Evolutionary conservation across 2,113 vertebrate species (phyloP).

Genomic region (Psettodes erumei): DNA sequence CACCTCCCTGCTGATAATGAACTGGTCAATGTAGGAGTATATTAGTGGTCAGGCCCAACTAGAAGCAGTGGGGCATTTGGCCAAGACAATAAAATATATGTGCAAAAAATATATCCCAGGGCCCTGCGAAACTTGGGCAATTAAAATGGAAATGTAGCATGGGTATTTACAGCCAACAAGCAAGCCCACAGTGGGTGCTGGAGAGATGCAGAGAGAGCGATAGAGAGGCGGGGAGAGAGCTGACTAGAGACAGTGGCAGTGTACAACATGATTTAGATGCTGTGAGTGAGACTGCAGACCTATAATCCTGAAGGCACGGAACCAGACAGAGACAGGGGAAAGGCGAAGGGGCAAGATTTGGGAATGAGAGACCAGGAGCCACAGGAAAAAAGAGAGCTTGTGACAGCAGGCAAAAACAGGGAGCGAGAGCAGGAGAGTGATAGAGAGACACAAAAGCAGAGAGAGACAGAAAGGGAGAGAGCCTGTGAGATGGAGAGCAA

Average conservation of each 20-base stretch:
- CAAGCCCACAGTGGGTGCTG: conserved; percentile 57
- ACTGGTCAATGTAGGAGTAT: conserved; percentile 67
- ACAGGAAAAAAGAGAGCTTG: conserved; percentile 39
- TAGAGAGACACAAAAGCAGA: conserved; percentile 49
- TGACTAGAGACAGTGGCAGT: conserved; percentile 69
- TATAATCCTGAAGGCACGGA: conserved; percentile 70
- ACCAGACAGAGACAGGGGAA: conserved; percentile 53
- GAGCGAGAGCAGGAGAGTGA: conserved; percentile 48
- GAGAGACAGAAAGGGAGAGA: conserved; percentile 46
- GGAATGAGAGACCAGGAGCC: conserved; percentile 40
- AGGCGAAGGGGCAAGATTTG: conserved; percentile 54
- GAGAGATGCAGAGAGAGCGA: conserved; percentile 37
- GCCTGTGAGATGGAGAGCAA: conserved; percentile 53
- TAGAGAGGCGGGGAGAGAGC: conserved; percentile 4
- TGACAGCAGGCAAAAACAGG: conserved; percentile 48
- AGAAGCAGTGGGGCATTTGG: conserved; percentile 47
- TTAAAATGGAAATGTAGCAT: conserved; percentile 76
- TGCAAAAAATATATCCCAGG: conserved; percentile 68
- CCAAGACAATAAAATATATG: conserved; percentile 75
- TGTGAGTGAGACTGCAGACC: conserved; percentile 70
- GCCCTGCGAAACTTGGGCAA: conserved; percentile 60
- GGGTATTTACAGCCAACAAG: conserved; percentile 63
- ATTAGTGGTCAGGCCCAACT: conserved; percentile 66
- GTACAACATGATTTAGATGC: conserved; percentile 76
- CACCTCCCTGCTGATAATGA: conserved; percentile 74